Percentiles rank a stretch among this genome's conserved stretches.
Evolutionary conservation across 2,797 vertebrate genomes (phyloP).

Genomic region (Cheirogaleus major): DNA sequence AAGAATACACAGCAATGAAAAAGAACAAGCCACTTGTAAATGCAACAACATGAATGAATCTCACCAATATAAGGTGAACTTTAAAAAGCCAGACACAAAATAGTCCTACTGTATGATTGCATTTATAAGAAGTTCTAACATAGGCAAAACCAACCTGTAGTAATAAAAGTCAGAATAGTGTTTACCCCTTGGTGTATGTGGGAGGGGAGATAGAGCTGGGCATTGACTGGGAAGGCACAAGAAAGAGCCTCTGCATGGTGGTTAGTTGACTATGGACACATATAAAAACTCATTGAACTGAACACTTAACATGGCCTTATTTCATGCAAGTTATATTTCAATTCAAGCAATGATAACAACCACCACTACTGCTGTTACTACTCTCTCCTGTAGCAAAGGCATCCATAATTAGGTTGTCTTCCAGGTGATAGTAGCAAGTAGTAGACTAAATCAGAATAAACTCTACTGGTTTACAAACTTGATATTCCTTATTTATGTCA

Average conservation of each 20-base stretch:
- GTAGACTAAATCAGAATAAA: not conserved
- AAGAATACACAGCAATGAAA: not conserved
- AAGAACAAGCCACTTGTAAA: not conserved
- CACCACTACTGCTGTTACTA: not conserved
- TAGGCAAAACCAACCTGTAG: not conserved
- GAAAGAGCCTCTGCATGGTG: not conserved
- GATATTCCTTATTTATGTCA: not conserved
- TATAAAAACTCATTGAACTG: conserved; percentile 2
- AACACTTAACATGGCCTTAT: not conserved
- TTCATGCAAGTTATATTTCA: not conserved
- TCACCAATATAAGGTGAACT: not conserved
- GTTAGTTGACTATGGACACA: not conserved
- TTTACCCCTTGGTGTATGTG: not conserved
- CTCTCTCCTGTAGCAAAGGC: not conserved
- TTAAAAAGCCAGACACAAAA: conserved; percentile 7
- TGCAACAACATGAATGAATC: not conserved
- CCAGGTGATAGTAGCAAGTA: not conserved
- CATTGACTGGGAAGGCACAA: not conserved
- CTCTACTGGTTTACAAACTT: not conserved
- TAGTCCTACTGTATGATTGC: not conserved
- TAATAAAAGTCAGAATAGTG: not conserved
- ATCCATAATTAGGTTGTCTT: not conserved
- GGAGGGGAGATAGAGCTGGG: not conserved
- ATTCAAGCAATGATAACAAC: not conserved
- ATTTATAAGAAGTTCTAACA: conserved; percentile 36